Conservation (phyloP, 1,140 invertebrate species). For the Macrosteles quadrilineatus region DNA sequence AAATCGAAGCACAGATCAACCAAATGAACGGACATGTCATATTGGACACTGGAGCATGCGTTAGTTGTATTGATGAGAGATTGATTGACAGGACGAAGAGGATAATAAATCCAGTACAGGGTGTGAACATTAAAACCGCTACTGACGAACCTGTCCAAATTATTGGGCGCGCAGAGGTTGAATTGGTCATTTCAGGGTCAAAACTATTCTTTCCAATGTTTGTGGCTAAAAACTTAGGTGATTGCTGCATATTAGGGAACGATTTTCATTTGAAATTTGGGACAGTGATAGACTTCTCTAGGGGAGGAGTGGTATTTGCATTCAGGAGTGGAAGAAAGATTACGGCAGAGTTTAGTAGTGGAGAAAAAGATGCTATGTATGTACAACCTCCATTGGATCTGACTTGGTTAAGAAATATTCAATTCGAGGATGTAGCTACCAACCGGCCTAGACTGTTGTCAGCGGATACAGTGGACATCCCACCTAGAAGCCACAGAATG, state of each 20-base stretch:
- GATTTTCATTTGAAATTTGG: not conserved
- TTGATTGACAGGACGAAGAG: not conserved
- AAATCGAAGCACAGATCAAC: not conserved
- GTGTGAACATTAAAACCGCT: not conserved
- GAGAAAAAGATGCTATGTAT: constrained; percentile 1
- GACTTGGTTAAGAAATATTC: constrained; percentile 2
- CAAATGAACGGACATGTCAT: not conserved
- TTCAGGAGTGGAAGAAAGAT: constrained; percentile 2
- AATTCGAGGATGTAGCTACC: not conserved
- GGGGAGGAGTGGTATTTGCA: not conserved
- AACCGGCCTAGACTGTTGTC: not conserved
- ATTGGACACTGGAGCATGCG: constrained; percentile 1
- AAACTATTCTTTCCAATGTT: not conserved
- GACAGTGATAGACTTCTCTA: not conserved
- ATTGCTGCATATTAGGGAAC: constrained; percentile 5
- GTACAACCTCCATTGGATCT: not conserved
- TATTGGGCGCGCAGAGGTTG: not conserved
- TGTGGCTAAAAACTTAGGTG: not conserved
- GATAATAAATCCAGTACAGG: not conserved
- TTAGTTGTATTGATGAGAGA: constrained; percentile 7
- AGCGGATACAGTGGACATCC: not conserved
- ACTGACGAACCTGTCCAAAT: constrained; percentile 7
- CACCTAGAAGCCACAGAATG: constrained; percentile 5
- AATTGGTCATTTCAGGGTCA: not conserved
- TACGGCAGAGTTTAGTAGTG: not conserved